Evolutionary conservation across 2,888 invertebrate species (phyloP).

Genomic region (Bembecia ichneumoniformis): DNA sequence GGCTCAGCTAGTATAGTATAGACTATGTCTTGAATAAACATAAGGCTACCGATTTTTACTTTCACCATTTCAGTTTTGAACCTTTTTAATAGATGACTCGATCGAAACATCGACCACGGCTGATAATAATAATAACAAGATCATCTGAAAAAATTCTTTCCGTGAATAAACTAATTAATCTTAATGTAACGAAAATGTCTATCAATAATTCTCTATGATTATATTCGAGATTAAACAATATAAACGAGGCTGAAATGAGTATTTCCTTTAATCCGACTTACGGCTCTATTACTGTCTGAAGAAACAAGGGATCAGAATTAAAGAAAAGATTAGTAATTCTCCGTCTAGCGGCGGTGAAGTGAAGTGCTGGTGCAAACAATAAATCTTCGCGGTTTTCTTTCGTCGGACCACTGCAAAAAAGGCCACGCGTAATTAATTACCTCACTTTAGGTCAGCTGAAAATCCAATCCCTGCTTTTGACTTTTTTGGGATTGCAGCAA

Average conservation of each 20-base stretch:
- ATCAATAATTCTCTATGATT: not conserved
- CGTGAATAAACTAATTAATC: too few relatives aligned
- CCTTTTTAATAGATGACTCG: too few relatives aligned
- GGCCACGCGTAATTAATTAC: constrained; percentile 62
- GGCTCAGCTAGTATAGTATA: too few relatives aligned
- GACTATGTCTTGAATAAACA: too few relatives aligned
- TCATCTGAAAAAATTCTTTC: too few relatives aligned
- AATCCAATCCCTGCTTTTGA: constrained; percentile 58
- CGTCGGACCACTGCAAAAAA: constrained; percentile 51
- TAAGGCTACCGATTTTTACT: too few relatives aligned
- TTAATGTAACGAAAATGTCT: not conserved
- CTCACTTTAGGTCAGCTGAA: constrained; percentile 46
- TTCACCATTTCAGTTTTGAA: too few relatives aligned
- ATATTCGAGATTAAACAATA: constrained; percentile 20
- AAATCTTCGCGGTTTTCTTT: constrained; percentile 59
- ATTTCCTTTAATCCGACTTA: constrained; percentile 47
- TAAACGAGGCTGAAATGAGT: constrained; percentile 42
- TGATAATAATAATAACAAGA: too few relatives aligned
- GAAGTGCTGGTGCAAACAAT: constrained; percentile 43
- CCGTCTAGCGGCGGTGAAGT: constrained; percentile 40
- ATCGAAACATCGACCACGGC: too few relatives aligned
- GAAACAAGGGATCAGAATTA: constrained; percentile 60
- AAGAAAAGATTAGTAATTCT: constrained; percentile 59
- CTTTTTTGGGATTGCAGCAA: constrained; percentile 44
- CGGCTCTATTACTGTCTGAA: constrained; percentile 45